phyloP scores from a whole-genome alignment of 2,113 vertebrate species.

The Aix galericulata region DNA sequence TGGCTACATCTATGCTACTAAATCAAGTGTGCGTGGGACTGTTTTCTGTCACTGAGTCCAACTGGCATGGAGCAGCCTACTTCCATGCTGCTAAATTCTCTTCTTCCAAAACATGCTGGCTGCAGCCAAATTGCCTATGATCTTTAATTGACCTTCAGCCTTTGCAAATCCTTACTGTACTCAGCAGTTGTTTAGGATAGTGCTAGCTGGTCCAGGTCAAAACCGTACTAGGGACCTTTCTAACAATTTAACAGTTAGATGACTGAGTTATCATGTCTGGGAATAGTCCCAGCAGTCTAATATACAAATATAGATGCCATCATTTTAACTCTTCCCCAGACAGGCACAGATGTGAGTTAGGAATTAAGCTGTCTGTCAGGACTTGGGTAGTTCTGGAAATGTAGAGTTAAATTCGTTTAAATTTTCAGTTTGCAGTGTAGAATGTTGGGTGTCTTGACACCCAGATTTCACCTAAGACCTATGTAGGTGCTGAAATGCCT shows the following conservation, averaged over 20 bases:
- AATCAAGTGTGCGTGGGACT: constrained; percentile 33
- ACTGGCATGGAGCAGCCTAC: constrained; percentile 37
- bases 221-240: neutral
- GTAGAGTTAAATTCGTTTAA: neutral
- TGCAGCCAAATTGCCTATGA: constrained; percentile 47
- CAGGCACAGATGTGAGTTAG: neutral
- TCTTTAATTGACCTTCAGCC: constrained; percentile 29
- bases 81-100: constrained; percentile 27
- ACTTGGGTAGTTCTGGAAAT: neutral
- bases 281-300: neutral
- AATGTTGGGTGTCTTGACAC: neutral
- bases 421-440: neutral
- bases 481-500: neutral
- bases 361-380: neutral
- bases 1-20: constrained; percentile 24
- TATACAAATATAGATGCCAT: neutral
- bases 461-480: neutral
- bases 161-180: constrained; percentile 43
- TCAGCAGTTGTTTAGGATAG: constrained; percentile 26
- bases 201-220: neutral
- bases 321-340: neutral
- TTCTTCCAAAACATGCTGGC: constrained; percentile 27
- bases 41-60: constrained; percentile 56
- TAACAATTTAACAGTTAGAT: constrained; percentile 17
- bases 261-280: neutral